These are phyloP conservation scores for Bucorvus abyssinicus DNA, from an alignment of 2,797 vertebrate genomes.

Conservation along the genomic window DNA sequence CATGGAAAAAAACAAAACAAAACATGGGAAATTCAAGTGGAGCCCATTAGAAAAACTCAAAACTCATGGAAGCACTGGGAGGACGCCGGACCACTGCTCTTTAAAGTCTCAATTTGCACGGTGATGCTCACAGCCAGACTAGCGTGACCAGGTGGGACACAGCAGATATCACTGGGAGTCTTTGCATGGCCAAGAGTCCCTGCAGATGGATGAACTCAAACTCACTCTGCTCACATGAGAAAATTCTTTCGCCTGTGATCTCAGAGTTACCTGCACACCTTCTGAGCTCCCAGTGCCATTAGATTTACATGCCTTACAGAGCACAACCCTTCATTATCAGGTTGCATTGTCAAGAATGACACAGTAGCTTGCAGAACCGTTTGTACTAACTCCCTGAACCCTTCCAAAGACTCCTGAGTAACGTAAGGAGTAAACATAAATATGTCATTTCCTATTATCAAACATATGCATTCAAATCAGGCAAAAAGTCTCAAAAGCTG, in stretches of 20 bases:
- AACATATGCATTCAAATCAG: conserved; percentile 27
- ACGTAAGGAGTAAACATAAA: conserved; percentile 17
- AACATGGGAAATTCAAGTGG: background rate
- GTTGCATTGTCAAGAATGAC: background rate
- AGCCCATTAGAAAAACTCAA: background rate
- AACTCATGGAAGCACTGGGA: background rate
- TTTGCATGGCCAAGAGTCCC: background rate
- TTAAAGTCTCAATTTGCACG: background rate
- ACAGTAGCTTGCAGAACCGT: background rate
- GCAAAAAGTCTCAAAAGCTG: conserved; percentile 14
- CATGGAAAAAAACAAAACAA: background rate
- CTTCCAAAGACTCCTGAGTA: background rate
- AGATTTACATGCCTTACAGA: background rate
- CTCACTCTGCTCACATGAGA: rapidly evolving
- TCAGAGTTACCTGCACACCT: background rate
- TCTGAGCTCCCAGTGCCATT: background rate
- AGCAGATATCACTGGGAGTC: background rate
- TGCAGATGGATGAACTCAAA: background rate
- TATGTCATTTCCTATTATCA: conserved; percentile 28
- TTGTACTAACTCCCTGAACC: background rate
- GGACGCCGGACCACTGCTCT: background rate
- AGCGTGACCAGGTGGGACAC: background rate
- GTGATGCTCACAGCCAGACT: background rate
- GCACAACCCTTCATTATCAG: background rate
- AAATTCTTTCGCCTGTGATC: background rate